phyloP scores from a whole-genome alignment of 2,797 vertebrate genomes.

The Bovichtus diacanthus region DNA sequence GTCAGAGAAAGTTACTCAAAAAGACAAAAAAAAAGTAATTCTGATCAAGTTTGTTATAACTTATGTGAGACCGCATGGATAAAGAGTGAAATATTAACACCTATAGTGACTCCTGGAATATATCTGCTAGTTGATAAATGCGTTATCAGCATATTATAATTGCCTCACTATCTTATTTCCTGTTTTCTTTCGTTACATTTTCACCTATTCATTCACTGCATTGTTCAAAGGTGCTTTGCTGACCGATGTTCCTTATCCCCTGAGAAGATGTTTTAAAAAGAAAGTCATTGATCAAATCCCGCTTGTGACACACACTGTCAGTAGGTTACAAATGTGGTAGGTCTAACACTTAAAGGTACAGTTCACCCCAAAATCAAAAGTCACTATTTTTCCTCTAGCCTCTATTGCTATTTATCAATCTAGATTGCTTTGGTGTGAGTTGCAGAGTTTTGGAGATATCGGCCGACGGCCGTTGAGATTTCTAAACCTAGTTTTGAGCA shows the following conservation, averaged over 20 bases:
- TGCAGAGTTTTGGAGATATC: no score
- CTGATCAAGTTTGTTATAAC: not conserved
- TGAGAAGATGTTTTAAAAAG: constrained; percentile 6
- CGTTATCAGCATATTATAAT: not conserved
- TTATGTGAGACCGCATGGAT: not conserved
- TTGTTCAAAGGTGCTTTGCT: not conserved
- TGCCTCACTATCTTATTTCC: not conserved
- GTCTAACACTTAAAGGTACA: not conserved
- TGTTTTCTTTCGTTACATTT: not conserved
- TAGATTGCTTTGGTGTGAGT: no score
- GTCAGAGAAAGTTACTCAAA: not conserved
- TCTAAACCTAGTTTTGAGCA: no score
- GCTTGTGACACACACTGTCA: not conserved
- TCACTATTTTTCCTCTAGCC: no score
- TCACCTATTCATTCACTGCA: not conserved
- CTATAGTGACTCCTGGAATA: not conserved
- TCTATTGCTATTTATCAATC: no score
- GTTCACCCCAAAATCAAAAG: no score
- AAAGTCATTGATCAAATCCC: not conserved
- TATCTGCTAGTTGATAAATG: not conserved
- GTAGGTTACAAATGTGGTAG: not conserved
- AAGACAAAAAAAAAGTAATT: not conserved
- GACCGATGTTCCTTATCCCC: not conserved
- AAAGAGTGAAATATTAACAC: constrained; percentile 22
- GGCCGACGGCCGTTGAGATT: no score